These are phyloP conservation scores for Siniperca knerii DNA, from an alignment of 2,113 vertebrate species.

Conservation along the genomic window DNA sequence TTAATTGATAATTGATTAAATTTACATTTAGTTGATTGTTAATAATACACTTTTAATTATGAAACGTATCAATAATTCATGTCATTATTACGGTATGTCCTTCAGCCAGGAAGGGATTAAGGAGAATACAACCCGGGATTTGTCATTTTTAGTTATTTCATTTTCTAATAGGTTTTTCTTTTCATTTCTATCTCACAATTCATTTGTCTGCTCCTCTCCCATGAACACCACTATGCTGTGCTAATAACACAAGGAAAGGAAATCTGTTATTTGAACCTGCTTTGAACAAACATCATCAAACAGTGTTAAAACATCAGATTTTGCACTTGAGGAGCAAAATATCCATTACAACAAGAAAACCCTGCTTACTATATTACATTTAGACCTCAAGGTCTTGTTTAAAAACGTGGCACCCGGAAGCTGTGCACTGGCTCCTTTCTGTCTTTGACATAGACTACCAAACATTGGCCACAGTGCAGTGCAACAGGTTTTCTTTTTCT, in stretches of 20 bases:
- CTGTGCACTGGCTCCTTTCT: not conserved
- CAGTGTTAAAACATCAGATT: conserved; percentile 7
- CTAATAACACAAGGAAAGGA: conserved; percentile 18
- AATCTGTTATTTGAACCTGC: conserved; percentile 50
- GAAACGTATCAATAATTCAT: too few relatives aligned
- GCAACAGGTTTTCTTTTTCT: not conserved
- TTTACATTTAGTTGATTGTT: too few relatives aligned
- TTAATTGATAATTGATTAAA: too few relatives aligned
- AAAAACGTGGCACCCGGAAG: not conserved
- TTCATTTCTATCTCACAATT: too few relatives aligned
- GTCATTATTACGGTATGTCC: too few relatives aligned
- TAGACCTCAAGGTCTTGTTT: not conserved
- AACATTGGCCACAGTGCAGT: not conserved
- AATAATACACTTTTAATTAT: too few relatives aligned
- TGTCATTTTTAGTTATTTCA: too few relatives aligned
- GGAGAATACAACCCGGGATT: too few relatives aligned
- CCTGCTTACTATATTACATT: conserved; percentile 1
- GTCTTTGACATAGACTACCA: not conserved
- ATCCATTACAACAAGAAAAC: not conserved
- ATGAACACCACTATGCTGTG: conserved; percentile 42
- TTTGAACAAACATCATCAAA: conserved; percentile 28
- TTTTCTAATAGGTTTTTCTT: too few relatives aligned
- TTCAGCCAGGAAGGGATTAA: too few relatives aligned
- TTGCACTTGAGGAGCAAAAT: not conserved
- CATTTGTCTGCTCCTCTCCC: conserved; percentile 40